These are phyloP conservation scores for Corythornis madagascariensis DNA, from an alignment of 2,113 vertebrate species.

Conservation along the genomic window DNA sequence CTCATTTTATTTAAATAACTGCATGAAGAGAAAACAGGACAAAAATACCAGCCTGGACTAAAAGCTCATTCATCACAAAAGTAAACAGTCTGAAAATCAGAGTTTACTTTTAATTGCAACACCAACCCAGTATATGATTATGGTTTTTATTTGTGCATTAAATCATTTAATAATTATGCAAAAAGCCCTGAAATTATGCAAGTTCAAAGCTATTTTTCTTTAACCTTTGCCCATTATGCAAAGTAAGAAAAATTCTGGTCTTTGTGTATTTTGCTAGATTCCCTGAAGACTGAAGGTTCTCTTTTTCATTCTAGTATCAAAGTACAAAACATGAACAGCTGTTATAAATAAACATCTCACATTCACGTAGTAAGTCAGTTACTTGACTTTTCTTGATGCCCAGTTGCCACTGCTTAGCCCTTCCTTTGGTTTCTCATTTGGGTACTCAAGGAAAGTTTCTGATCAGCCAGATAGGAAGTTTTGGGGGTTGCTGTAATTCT, in stretches of 20 bases:
- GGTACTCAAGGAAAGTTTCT: background rate
- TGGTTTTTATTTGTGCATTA: background rate
- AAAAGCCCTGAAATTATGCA: constrained; percentile 18
- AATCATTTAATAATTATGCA: constrained; percentile 33
- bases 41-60: background rate
- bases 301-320: background rate
- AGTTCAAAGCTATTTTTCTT: constrained; percentile 27
- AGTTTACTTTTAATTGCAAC: constrained; percentile 2
- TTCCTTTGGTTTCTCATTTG: background rate
- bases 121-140: background rate
- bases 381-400: background rate
- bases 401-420: background rate
- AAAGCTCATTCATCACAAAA: background rate
- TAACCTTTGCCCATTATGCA: background rate
- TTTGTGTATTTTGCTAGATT: background rate
- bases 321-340: background rate
- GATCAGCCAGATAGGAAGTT: background rate
- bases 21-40: background rate
- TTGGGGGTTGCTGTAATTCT: background rate
- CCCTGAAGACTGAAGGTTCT: background rate
- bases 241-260: background rate
- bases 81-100: constrained; percentile 18
- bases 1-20: background rate
- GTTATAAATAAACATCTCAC: background rate
- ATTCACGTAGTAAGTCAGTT: background rate